Conservation (phyloP, 2,797 vertebrate genomes). For the Enteromius argenteus region DNA sequence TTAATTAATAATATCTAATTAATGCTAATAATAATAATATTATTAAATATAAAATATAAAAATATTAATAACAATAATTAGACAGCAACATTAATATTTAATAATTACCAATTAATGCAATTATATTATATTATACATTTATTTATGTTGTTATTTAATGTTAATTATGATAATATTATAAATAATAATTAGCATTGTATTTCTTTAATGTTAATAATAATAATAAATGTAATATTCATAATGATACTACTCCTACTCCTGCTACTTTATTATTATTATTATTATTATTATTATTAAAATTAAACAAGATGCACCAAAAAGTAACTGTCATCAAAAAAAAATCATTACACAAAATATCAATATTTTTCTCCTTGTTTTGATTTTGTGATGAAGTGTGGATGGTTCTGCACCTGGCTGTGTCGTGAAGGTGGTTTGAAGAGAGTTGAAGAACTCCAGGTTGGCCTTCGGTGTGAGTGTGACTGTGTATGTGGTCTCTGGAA, state of each 20-base stretch:
- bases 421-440: slow-evolving; percentile 82
- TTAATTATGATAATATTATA: neutral
- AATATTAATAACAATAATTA: neutral
- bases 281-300: neutral
- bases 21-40: neutral
- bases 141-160: neutral
- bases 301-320: neutral
- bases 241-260: neutral
- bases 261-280: too few relatives aligned
- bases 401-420: slow-evolving; percentile 82
- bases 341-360: neutral
- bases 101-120: neutral
- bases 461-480: slow-evolving; percentile 87
- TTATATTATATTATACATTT: neutral
- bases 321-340: neutral
- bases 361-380: neutral
- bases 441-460: slow-evolving; percentile 77
- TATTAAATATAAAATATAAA: neutral
- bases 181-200: neutral
- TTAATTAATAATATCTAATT: neutral
- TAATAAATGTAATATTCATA: neutral
- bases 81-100: neutral
- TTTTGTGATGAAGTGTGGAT: neutral
- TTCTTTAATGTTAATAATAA: neutral
- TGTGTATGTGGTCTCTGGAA: slow-evolving; percentile 84